Conservation (phyloP, 2,113 vertebrate genomes). For the Bufo bufo region DNA sequence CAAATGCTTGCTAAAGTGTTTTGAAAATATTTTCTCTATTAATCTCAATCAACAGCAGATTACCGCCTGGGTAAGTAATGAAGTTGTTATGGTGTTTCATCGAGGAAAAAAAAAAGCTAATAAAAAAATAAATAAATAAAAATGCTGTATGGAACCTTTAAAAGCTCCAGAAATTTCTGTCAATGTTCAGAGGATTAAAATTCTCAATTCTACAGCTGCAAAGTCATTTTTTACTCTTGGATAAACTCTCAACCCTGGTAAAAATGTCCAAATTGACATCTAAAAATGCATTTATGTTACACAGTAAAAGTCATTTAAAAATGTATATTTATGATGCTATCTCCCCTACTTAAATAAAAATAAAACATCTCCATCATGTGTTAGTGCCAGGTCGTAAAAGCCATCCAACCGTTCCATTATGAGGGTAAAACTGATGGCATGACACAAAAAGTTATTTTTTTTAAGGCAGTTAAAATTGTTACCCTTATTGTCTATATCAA, state of each 20-base stretch:
- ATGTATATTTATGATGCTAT: constrained; percentile 42
- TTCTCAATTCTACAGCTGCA: constrained; percentile 24
- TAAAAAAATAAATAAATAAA: not conserved
- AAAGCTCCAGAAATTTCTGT: not conserved
- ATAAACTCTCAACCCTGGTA: constrained; percentile 43
- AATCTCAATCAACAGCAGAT: constrained; percentile 67
- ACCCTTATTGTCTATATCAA: constrained; percentile 20
- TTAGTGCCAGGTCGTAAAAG: constrained; percentile 40
- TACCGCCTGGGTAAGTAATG: constrained; percentile 62
- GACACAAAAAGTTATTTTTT: constrained; percentile 19
- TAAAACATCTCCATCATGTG: constrained; percentile 31
- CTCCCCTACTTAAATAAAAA: constrained; percentile 23
- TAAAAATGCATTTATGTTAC: constrained; percentile 29
- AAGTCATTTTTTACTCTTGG: constrained; percentile 12
- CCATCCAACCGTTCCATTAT: constrained; percentile 6
- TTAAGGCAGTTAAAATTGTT: not conserved
- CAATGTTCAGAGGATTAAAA: constrained; percentile 21
- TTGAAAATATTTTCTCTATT: constrained; percentile 72
- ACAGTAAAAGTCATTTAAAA: constrained; percentile 35
- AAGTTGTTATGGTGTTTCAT: constrained; percentile 57
- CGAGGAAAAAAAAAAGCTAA: constrained; percentile 27
- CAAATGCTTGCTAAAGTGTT: constrained; percentile 62
- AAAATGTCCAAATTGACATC: constrained; percentile 17
- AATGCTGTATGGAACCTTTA: not conserved
- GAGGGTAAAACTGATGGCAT: not conserved